These are phyloP conservation scores for Ifrita kowaldi DNA, from an alignment of 2,113 vertebrate genomes.

Conservation along the genomic window DNA sequence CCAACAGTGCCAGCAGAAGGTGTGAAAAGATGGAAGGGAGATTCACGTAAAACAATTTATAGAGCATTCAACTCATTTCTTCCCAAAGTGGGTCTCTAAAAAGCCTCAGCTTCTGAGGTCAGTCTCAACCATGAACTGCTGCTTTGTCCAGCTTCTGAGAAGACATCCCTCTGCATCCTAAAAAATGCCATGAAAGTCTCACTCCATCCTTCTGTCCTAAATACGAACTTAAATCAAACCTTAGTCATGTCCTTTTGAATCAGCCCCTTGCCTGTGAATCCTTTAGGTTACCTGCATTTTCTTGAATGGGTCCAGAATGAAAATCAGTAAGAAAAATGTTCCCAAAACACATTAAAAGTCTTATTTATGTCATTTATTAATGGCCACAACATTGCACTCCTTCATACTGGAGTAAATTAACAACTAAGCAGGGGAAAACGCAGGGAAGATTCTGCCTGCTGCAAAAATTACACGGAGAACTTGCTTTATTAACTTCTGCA, in stretches of 20 bases:
- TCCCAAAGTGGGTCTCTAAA: not conserved
- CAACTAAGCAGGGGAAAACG: not conserved
- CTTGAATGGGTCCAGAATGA: not conserved
- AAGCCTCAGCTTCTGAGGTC: not conserved
- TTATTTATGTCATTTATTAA: not conserved
- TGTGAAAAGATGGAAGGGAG: not conserved
- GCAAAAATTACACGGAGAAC: not conserved
- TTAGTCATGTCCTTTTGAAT: not conserved
- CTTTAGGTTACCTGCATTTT: not conserved
- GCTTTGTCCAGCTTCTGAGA: not conserved
- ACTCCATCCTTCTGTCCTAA: not conserved
- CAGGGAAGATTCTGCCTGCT: not conserved
- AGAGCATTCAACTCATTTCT: not conserved
- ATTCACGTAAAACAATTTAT: not conserved
- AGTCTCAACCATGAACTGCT: not conserved
- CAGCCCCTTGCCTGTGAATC: not conserved
- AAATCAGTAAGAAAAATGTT: not conserved
- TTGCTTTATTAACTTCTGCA: slow-evolving; percentile 14
- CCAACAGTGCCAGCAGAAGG: not conserved
- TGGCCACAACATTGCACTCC: not conserved
- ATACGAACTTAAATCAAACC: not conserved
- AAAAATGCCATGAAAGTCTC: not conserved
- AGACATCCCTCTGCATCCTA: not conserved
- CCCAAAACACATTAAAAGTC: not conserved
- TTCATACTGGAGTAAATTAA: not conserved